Conservation (phyloP, 2,888 invertebrate species). For the Habroteleia sp. region DNA sequence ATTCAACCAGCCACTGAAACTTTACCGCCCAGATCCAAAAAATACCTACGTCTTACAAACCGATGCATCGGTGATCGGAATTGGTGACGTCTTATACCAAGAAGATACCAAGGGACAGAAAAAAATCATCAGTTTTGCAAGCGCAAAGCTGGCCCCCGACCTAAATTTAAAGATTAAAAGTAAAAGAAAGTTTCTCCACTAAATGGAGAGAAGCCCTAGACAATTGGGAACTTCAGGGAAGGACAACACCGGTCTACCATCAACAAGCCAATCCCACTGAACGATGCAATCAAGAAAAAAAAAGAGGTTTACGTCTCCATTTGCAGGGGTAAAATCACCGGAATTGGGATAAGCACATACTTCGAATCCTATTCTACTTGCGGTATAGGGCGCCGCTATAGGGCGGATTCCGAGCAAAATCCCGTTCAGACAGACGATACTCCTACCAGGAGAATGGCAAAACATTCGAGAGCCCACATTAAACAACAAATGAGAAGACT, state of each 20-base stretch:
- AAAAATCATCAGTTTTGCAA: constrained; percentile 6
- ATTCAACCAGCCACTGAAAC: neutral
- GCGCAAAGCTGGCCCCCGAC: constrained; percentile 34
- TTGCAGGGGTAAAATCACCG: constrained; percentile 4
- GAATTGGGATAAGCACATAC: constrained; percentile 24
- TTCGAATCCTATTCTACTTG: constrained; percentile 13
- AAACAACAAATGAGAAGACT: neutral
- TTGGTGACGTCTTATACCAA: constrained; percentile 3
- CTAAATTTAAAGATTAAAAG: constrained; percentile 45
- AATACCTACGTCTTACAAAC: neutral
- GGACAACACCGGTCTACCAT: too few relatives aligned
- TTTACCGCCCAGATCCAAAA: neutral
- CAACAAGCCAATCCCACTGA: too few relatives aligned
- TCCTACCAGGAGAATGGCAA: constrained; percentile 28
- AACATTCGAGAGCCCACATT: neutral
- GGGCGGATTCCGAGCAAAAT: constrained; percentile 3
- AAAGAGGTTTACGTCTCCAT: constrained; percentile 38
- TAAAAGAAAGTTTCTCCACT: constrained; percentile 27
- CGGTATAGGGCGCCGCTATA: constrained; percentile 11
- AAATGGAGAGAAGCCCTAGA: neutral
- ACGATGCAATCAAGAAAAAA: too few relatives aligned
- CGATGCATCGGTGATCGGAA: neutral
- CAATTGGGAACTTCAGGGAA: neutral
- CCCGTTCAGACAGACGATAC: constrained; percentile 1
- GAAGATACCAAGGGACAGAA: neutral